Base-by-base conservation (phyloP, 2,113 vertebrate species). In the Clarias gariepinus region DNA sequence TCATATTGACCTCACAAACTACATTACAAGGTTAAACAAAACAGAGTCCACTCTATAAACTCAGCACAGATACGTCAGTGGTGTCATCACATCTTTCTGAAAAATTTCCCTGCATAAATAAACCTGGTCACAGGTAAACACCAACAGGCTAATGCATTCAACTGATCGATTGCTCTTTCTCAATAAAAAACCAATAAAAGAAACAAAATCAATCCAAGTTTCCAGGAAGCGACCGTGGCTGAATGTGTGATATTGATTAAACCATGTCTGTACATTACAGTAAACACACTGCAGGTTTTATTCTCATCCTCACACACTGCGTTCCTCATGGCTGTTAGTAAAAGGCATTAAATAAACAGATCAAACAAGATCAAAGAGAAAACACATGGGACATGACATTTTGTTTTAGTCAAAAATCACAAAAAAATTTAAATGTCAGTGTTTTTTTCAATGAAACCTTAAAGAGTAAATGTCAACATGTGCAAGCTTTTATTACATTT, bases 101-200 rank as follows among this genome's bases (percentile, higher is more conserved):
- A 28, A 1, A 25, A 10, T n/a, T 21, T 53, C 11, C 10, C 63
- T 21, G 23, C 80, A 12, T n/a, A 25, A 61, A 64, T 47, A 41
- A 81, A 33, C 11, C 10, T 1, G 12, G 58, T 64, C 12, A 15
- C 60, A 64, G 80, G 60, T 81, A 64, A 25, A 33, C 78, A 8
- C 53, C 60, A 55, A 81, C 19, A n/a, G 23, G 11, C 58, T 47
- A 47, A 81, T 47, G 58, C 33, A 81, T 52, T 81, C 33, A 63
- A 64, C 47, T 3, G 2, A 58, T 80, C 55, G 16, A 80, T 80
- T 4, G 28, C 28, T 33, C 36, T 12, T 10, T 82, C 80, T 82
- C 80, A 66, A 82, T 82, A 64, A 64, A 81, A 81, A 64, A 82
- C 66, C 80, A 82, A 82, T 82, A 47, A 23, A 64, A 33, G 79